Base-by-base conservation (phyloP, 2,113 vertebrate species). In the Sinocyclocheilus grahami region DNA sequence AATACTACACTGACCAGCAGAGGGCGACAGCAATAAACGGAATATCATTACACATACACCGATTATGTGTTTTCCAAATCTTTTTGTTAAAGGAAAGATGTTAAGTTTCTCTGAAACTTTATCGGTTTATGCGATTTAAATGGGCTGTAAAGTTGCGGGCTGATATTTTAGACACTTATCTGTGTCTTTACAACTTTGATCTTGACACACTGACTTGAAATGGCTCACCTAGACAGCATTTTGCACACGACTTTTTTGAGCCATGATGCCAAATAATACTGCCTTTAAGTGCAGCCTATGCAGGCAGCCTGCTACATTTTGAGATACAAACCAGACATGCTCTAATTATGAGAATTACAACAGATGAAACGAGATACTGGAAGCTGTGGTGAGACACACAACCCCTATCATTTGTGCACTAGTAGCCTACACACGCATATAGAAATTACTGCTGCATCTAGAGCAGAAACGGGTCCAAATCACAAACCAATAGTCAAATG, bases 1-100 rank as follows among this genome's bases (percentile, higher is more conserved):
- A 63, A 4, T 24, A 16, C 6, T 42, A 55, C 33, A 62, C 12
- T 65, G 78, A 65, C 58, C 78, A 81, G 78, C 78, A 81, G 60
- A 65, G 22, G 58, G 39, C 8, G 79, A 11, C 37, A 10, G 18
- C 1, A 1, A 58, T 20, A 1, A 18, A 58, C 55, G 4, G 14
- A 18, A 55, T 20, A 58, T 58, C 55, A 20, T 16, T 5, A 51
- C 2, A 3, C 51, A 14, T 12, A 55, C 55, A 58, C 0, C 13
- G 3, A 55, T 5, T 18, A 18, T 53, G 33, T 13, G 18, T 60
- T 79, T 60, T 20, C 33, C 18, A 39, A 4, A 12, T 39, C 24
- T 77, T 77, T 53, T 77, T 55, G 1, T 76, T 69, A 3, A 53
- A 27, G 27, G 24, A 33, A 11, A 55, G 8, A 55, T 20, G 14